Conservation (phyloP, 2,888 invertebrate species). For the Idaea aversata region DNA sequence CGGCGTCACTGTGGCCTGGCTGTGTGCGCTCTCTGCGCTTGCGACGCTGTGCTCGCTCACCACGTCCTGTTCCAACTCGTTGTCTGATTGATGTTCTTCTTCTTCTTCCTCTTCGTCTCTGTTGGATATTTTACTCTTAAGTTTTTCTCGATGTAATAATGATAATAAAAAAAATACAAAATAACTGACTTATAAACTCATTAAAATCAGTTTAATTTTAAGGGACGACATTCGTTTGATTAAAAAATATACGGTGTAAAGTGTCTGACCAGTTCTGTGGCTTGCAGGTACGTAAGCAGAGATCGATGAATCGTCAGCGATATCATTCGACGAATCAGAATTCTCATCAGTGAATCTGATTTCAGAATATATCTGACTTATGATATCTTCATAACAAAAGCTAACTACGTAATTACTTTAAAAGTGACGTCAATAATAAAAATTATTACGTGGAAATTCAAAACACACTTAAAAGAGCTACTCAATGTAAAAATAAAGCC, state of each 20-base stretch:
- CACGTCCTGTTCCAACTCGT: conserved; percentile 51
- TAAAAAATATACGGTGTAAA: too few relatives aligned
- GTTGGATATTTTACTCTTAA: conserved; percentile 5
- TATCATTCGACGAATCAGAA: conserved; percentile 78
- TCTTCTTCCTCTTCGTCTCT: conserved; percentile 43
- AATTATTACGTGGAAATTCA: too few relatives aligned
- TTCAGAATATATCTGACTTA: conserved; percentile 80
- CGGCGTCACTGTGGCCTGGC: conserved; percentile 65
- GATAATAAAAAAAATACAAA: neutral
- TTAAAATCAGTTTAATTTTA: too few relatives aligned
- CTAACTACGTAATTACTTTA: too few relatives aligned
- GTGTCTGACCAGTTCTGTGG: too few relatives aligned
- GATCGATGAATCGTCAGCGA: conserved; percentile 67
- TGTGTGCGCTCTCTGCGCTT: conserved; percentile 53
- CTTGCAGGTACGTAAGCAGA: too few relatives aligned
- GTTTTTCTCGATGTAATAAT: too few relatives aligned
- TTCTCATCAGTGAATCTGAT: conserved; percentile 87
- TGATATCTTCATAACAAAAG: too few relatives aligned
- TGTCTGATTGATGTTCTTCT: conserved; percentile 52
- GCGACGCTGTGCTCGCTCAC: conserved; percentile 52
- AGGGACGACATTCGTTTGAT: too few relatives aligned
- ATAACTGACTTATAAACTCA: too few relatives aligned
- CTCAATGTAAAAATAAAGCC: neutral
- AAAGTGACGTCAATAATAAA: too few relatives aligned
- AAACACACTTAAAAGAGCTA: too few relatives aligned